Evolutionary conservation across 2,888 invertebrate genomes (phyloP).

Genomic region (Allophyes oxyacanthae): DNA sequence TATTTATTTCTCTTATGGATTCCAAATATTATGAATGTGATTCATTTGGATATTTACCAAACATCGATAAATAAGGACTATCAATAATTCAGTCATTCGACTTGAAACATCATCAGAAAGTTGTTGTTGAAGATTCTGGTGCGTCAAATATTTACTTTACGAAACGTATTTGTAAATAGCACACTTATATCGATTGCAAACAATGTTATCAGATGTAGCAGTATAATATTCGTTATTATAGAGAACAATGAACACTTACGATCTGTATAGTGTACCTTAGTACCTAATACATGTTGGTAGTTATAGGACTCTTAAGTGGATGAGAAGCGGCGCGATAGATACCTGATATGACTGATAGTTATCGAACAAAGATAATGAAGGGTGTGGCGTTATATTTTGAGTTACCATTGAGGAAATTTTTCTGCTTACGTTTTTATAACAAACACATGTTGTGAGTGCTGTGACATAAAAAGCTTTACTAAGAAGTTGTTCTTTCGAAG

Average conservation of each 20-base stretch:
- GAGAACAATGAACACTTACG: conserved; percentile 48
- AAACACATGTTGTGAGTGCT: no score
- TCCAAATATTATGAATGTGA: background rate
- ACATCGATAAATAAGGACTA: conserved; percentile 8
- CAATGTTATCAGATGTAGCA: conserved; percentile 34
- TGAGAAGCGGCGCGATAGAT: conserved; percentile 24
- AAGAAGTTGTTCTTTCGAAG: conserved; percentile 16
- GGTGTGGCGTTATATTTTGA: conserved; percentile 25
- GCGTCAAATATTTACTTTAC: conserved; percentile 33
- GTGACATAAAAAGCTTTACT: background rate
- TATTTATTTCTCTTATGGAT: no score
- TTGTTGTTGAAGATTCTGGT: conserved; percentile 29
- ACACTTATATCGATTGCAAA: conserved; percentile 43
- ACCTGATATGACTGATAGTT: conserved; percentile 35
- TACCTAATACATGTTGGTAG: conserved; percentile 40
- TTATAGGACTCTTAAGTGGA: conserved; percentile 32
- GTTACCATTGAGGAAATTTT: conserved; percentile 28
- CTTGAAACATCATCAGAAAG: conserved; percentile 19
- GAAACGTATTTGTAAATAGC: conserved; percentile 39
- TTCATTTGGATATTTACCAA: background rate
- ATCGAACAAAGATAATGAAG: conserved; percentile 44
- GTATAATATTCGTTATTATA: conserved; percentile 26
- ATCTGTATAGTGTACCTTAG: conserved; percentile 5
- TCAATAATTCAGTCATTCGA: conserved; percentile 1
- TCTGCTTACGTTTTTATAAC: conserved; percentile 14